These are phyloP conservation scores for Clarias gariepinus DNA, from an alignment of 2,113 vertebrate genomes.

Conservation along the genomic window DNA sequence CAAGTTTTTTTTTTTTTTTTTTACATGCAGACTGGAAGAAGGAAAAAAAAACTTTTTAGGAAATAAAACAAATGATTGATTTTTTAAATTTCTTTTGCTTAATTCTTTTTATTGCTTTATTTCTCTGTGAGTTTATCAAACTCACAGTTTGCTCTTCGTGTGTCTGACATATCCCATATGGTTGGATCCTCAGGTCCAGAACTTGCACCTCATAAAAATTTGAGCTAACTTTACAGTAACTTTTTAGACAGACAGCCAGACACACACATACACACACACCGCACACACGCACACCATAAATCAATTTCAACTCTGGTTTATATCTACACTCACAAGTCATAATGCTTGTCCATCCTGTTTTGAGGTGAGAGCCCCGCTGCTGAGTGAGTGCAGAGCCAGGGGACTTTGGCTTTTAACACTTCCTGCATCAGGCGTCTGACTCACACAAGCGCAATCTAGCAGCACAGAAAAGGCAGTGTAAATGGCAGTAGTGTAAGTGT, in stretches of 20 bases:
- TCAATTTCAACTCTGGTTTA: not conserved
- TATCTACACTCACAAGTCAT: not conserved
- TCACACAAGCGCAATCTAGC: constrained; percentile 47
- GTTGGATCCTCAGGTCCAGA: constrained; percentile 46
- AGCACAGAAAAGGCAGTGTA: not conserved
- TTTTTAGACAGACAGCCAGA: too few species aligned
- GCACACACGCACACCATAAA: not conserved
- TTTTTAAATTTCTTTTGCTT: constrained; percentile 60
- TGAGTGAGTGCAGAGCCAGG: constrained; percentile 14
- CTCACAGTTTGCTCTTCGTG: constrained; percentile 49
- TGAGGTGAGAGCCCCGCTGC: constrained; percentile 10
- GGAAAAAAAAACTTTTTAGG: constrained; percentile 59
- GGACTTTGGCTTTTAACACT: constrained; percentile 45
- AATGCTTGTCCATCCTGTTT: not conserved
- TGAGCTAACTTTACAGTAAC: not conserved
- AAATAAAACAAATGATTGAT: constrained; percentile 55
- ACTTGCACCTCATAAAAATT: constrained; percentile 20
- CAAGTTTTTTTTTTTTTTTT: constrained; percentile 62
- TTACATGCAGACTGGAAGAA: constrained; percentile 76
- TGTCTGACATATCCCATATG: constrained; percentile 35
- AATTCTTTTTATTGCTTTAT: constrained; percentile 55
- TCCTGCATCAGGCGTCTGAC: constrained; percentile 35
- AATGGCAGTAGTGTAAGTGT: constrained; percentile 18
- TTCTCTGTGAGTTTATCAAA: constrained; percentile 50
- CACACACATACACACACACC: not conserved